Conservation (phyloP, 2,797 vertebrate species). For the Thripadectes ignobilis region DNA sequence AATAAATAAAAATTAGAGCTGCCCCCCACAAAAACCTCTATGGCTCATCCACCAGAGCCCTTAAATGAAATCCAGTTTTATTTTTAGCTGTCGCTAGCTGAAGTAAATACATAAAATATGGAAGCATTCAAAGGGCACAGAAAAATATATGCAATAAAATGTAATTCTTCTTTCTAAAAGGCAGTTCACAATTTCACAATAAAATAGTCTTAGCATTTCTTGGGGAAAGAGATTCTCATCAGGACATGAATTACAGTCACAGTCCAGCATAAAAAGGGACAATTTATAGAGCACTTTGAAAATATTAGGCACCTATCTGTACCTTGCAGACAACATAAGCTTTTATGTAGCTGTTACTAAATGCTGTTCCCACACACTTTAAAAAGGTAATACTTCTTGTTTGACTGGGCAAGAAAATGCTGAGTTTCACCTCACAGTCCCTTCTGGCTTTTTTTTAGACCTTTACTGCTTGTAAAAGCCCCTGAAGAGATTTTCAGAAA, state of each 20-base stretch:
- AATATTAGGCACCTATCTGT: constrained; percentile 18
- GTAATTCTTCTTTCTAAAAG: not conserved
- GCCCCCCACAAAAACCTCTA: not conserved
- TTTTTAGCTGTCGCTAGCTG: constrained; percentile 6
- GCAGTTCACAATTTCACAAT: not conserved
- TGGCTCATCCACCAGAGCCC: not conserved
- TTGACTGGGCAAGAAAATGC: constrained; percentile 6
- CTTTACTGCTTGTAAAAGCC: not conserved
- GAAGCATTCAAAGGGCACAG: not conserved
- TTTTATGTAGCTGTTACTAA: constrained; percentile 32
- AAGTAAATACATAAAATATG: constrained; percentile 44
- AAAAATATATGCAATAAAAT: constrained; percentile 14
- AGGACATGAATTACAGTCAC: not conserved
- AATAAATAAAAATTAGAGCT: not conserved
- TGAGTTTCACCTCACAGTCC: not conserved
- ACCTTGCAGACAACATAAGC: not conserved
- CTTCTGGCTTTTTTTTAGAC: not conserved
- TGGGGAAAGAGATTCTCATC: constrained; percentile 7
- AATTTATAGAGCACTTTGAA: not conserved
- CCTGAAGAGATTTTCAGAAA: not conserved
- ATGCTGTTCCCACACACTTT: not conserved
- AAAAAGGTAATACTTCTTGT: constrained; percentile 12
- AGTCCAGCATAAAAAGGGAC: not conserved
- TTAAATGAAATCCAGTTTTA: constrained; percentile 40
- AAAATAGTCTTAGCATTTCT: not conserved